Conservation (phyloP, 92 coral and sea anemone species). For the Palythoa grandiflora region DNA sequence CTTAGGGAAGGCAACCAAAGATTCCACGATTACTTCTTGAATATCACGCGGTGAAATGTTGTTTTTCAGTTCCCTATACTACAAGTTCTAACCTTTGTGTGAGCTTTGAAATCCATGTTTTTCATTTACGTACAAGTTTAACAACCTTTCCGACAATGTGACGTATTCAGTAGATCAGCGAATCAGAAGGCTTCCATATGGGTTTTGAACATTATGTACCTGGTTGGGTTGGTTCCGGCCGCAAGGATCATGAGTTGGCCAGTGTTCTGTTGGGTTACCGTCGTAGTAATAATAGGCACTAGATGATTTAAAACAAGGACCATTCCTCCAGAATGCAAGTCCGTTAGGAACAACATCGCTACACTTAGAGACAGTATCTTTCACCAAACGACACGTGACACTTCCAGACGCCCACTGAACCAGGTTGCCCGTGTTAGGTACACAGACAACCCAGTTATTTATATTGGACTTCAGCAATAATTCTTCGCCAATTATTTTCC, state of each 20-base stretch:
- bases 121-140: no score
- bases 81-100: no score
- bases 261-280: background rate
- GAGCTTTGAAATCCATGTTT: no score
- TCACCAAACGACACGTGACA: constrained; percentile 31
- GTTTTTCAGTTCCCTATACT: no score
- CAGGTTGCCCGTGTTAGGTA: constrained; percentile 29
- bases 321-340: no score
- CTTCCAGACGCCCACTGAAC: constrained; percentile 51
- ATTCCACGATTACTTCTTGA: no score
- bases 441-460: constrained; percentile 61
- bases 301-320: no score
- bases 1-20: no score
- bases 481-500: constrained; percentile 53
- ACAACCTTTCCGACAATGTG: no score
- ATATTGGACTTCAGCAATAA: constrained; percentile 56
- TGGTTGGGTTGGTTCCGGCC: background rate
- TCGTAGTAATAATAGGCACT: constrained; percentile 33
- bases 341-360: background rate
- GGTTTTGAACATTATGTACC: background rate
- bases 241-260: constrained; percentile 60
- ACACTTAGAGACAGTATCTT: constrained; percentile 25
- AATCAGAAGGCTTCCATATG: background rate
- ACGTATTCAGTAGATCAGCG: background rate
- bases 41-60: no score